A percentile compares a stretch with the other conserved stretches of the same genome.
Evolutionary conservation across 2,888 invertebrate genomes (phyloP).

Genomic region (Scotopteryx bipunctaria): DNA sequence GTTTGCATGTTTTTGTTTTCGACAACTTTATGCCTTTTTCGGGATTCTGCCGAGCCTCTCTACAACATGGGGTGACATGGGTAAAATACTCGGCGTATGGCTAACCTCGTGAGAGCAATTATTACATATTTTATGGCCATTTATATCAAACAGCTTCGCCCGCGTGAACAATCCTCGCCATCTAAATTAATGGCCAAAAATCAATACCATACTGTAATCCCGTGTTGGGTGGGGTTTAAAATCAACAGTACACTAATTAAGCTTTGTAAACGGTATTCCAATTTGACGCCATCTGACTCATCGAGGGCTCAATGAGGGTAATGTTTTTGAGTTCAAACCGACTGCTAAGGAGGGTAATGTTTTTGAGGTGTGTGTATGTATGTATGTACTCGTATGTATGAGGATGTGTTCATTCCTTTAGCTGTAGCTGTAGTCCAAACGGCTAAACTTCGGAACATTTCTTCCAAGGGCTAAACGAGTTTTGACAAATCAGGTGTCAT

Average conservation of each 20-base stretch:
- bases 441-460: no score
- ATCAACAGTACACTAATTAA: slow-evolving; percentile 40
- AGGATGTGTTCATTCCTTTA: no score
- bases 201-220: slow-evolving; percentile 20
- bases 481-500: no score
- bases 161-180: slow-evolving; percentile 2
- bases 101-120: neutral
- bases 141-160: neutral
- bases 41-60: no score
- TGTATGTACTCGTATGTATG: no score
- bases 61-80: no score
- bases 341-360: no score
- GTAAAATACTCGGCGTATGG: no score
- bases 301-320: slow-evolving; percentile 25
- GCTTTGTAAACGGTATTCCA: slow-evolving; percentile 42
- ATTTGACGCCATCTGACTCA: slow-evolving; percentile 41
- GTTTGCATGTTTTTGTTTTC: neutral
- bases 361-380: no score
- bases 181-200: slow-evolving; percentile 29
- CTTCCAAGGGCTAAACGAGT: no score
- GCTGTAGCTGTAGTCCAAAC: no score
- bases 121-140: neutral
- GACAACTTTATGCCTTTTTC: neutral
- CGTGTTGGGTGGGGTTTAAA: slow-evolving; percentile 17
- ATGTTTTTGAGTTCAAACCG: slow-evolving; percentile 22